Evolutionary conservation across 2,888 invertebrate species (phyloP).

Genomic region (Bombyx huttoni): DNA sequence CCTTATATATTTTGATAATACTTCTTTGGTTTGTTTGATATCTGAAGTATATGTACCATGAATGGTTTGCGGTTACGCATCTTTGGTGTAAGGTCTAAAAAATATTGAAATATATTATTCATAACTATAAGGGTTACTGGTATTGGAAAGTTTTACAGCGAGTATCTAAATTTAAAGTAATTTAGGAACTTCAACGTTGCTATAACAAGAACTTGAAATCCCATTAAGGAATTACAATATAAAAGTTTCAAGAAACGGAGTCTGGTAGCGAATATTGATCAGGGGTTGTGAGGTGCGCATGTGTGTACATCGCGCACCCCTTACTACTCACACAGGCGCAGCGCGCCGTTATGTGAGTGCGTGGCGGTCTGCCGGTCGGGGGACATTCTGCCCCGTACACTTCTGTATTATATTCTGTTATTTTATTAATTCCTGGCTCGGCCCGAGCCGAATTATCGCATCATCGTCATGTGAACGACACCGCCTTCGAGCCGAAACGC

Average conservation of each 20-base stretch:
- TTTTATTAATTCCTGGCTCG: neutral
- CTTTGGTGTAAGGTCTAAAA: too few relatives aligned
- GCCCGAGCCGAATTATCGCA: conserved; percentile 2
- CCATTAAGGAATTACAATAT: conserved; percentile 30
- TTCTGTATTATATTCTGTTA: conserved; percentile 1
- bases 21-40: too few relatives aligned
- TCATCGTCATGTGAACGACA: conserved; percentile 18
- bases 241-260: conserved; percentile 41
- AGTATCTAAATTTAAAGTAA: neutral
- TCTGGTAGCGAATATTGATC: conserved; percentile 59
- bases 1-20: too few relatives aligned
- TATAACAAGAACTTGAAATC: conserved; percentile 3
- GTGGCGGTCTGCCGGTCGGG: conserved; percentile 15
- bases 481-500: conserved; percentile 16
- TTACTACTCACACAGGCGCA: conserved; percentile 4
- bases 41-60: too few relatives aligned
- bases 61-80: too few relatives aligned
- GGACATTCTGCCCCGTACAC: conserved; percentile 3
- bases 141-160: too few relatives aligned
- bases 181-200: neutral
- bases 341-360: conserved; percentile 16
- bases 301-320: conserved; percentile 28
- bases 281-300: conserved; percentile 38
- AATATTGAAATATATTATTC: too few relatives aligned
- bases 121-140: too few relatives aligned